Evolutionary conservation across 2,797 vertebrate species (phyloP).

Genomic region (Hydrophis major): DNA sequence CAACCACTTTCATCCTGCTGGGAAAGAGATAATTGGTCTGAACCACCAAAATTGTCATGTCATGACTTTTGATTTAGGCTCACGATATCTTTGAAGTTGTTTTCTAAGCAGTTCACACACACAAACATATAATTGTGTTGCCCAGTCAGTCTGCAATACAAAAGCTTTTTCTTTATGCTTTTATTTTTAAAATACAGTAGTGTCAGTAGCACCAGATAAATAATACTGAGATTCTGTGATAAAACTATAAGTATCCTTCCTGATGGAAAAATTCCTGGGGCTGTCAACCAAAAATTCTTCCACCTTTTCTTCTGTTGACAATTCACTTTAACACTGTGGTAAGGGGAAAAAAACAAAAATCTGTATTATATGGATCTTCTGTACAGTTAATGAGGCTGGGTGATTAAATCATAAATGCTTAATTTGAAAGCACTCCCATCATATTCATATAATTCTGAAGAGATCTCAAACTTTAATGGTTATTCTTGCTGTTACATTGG

Average conservation of each 20-base stretch:
- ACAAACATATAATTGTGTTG: background rate
- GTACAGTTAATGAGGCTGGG: background rate
- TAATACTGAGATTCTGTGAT: background rate
- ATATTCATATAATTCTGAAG: background rate
- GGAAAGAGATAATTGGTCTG: slow-evolving; percentile 17
- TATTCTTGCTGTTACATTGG: background rate
- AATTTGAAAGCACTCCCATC: background rate
- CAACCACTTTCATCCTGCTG: slow-evolving; percentile 4
- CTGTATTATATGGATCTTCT: background rate
- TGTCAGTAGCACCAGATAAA: background rate
- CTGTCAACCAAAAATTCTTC: background rate
- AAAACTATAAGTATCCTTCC: background rate
- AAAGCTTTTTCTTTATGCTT: background rate
- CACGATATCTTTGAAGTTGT: background rate
- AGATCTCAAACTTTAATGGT: background rate
- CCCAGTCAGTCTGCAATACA: background rate
- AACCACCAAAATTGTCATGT: slow-evolving; percentile 6
- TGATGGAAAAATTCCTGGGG: background rate
- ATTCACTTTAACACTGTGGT: background rate
- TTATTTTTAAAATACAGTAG: background rate
- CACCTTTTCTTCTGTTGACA: background rate
- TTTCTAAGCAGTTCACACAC: slow-evolving; percentile 5
- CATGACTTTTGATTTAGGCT: background rate
- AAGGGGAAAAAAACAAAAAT: background rate
- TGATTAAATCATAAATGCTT: background rate